Conservation (phyloP, 2,113 vertebrate genomes). For the Sorex araneus region DNA sequence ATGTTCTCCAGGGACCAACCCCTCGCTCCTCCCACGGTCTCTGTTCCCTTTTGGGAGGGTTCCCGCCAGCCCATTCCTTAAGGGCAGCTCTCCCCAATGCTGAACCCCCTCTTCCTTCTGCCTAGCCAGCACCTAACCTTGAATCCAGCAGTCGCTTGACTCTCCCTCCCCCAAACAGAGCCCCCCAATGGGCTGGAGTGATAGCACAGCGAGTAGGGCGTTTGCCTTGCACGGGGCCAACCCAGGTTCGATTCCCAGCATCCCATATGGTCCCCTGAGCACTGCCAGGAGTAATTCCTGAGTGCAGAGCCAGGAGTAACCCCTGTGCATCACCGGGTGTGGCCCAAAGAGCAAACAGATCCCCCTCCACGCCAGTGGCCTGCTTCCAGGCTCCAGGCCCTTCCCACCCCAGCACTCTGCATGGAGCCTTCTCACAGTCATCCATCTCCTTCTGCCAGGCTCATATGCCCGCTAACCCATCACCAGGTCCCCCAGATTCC, state of each 20-base stretch:
- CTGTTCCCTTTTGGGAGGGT: neutral
- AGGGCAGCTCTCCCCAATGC: neutral
- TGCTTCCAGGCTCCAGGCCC: neutral
- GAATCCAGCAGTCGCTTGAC: neutral
- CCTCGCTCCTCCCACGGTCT: neutral
- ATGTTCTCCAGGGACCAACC: neutral
- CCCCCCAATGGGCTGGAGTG: too few relatives aligned
- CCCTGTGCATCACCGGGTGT: too few relatives aligned
- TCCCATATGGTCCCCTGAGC: too few relatives aligned
- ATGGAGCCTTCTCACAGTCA: neutral
- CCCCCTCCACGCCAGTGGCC: too few relatives aligned
- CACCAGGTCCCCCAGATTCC: neutral
- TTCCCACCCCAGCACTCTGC: rapidly evolving
- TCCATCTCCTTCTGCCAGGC: too few relatives aligned
- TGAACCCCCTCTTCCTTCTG: neutral
- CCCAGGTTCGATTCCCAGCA: too few relatives aligned
- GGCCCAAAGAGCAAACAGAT: too few relatives aligned
- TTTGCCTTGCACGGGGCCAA: too few relatives aligned
- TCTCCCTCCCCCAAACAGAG: neutral
- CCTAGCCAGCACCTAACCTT: neutral
- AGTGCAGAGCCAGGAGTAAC: too few relatives aligned
- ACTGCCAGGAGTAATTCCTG: too few relatives aligned
- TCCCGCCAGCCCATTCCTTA: neutral
- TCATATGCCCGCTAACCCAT: neutral
- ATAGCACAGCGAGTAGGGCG: too few relatives aligned